Percentiles rank a stretch among this genome's conserved stretches.
Conservation (phyloP, 2,888 invertebrate species). For the Teleiodes luculella region DNA sequence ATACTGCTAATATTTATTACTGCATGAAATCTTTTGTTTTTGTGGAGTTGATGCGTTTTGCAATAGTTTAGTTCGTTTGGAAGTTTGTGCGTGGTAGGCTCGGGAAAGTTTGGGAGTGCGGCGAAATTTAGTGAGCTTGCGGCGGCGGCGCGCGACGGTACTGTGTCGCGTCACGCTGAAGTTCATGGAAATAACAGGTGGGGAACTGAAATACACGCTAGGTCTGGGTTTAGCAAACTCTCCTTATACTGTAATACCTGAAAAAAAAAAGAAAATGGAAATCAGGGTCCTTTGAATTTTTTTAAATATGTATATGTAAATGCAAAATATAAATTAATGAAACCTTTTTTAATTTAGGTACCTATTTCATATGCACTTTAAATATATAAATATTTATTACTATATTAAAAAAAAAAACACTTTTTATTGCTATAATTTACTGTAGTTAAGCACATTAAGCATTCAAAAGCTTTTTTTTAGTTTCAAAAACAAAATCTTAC, state of each 20-base stretch:
- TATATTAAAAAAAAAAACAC: too few species aligned
- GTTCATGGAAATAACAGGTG: not conserved
- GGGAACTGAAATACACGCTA: not conserved
- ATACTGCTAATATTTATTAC: slow-evolving; percentile 19
- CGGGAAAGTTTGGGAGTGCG: slow-evolving; percentile 49
- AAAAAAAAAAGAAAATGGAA: not conserved
- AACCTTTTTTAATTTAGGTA: too few species aligned
- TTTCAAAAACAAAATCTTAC: too few species aligned
- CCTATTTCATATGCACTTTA: too few species aligned
- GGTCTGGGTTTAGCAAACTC: not conserved
- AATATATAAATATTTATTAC: too few species aligned
- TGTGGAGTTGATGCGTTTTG: slow-evolving; percentile 13
- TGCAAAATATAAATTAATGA: too few species aligned
- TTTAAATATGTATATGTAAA: too few species aligned
- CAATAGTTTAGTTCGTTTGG: slow-evolving; percentile 25
- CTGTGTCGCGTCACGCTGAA: slow-evolving; percentile 34
- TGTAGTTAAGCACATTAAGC: too few species aligned
- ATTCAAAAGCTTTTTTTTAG: too few species aligned
- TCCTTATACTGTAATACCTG: not conserved
- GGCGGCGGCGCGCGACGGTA: slow-evolving; percentile 62
- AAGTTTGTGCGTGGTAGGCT: slow-evolving; percentile 46
- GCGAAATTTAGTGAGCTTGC: slow-evolving; percentile 55
- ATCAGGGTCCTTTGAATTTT: too few species aligned
- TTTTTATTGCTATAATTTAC: too few species aligned
- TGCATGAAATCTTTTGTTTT: slow-evolving; percentile 19